A percentile compares a stretch with the other conserved stretches of the same genome.
These are phyloP conservation scores for Amphipoea oculea DNA, from an alignment of 2,888 invertebrate genomes.

Conservation along the genomic window DNA sequence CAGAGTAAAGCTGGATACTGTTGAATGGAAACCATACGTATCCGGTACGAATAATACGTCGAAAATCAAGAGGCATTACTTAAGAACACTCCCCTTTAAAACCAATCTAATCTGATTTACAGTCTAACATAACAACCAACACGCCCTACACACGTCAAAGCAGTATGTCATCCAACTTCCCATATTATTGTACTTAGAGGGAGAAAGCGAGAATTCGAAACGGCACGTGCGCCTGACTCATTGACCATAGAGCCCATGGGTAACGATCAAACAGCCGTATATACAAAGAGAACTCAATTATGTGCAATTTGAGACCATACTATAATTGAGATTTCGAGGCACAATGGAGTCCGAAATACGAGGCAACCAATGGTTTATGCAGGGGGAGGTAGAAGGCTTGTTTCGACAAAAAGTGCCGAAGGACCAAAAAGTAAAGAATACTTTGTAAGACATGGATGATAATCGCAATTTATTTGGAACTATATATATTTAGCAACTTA, in stretches of 20 bases:
- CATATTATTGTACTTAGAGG: conserved; percentile 62
- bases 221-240: conserved; percentile 67
- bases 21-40: not conserved
- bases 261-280: conserved; percentile 37
- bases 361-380: conserved; percentile 7
- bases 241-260: conserved; percentile 49
- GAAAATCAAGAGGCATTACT: not conserved
- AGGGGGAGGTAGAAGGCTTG: not conserved
- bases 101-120: conserved; percentile 10
- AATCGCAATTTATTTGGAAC: no score
- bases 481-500: no score
- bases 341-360: conserved; percentile 25
- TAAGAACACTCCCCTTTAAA: conserved; percentile 10
- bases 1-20: not conserved
- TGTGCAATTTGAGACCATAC: conserved; percentile 45
- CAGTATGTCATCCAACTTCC: conserved; percentile 54
- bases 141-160: conserved; percentile 4
- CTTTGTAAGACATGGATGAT: conserved; percentile 3
- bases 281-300: conserved; percentile 47
- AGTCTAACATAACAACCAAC: not conserved
- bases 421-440: conserved; percentile 17
- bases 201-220: conserved; percentile 70
- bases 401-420: not conserved
- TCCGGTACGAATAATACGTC: not conserved
- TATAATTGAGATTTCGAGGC: conserved; percentile 16